phyloP scores from a whole-genome alignment of 2,113 vertebrate species.

The Oplegnathus fasciatus region DNA sequence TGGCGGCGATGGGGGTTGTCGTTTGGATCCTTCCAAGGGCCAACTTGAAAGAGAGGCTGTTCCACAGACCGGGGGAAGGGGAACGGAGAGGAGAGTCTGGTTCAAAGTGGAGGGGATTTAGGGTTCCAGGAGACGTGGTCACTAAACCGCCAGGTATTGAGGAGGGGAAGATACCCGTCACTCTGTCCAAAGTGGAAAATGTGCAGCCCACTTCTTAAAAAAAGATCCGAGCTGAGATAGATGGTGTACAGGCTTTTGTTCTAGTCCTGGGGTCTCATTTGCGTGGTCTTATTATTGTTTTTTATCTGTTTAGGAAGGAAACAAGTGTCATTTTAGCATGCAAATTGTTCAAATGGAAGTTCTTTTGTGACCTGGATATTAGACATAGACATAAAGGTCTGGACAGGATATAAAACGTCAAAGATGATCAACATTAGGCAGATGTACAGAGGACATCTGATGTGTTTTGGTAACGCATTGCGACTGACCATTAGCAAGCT shows the following conservation, averaged over 20 bases:
- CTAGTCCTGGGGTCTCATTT: constrained; percentile 32
- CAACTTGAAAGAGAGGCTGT: constrained; percentile 88
- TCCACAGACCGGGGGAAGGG: constrained; percentile 46
- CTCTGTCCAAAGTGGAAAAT: constrained; percentile 90
- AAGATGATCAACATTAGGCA: neutral
- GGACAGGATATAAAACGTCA: neutral
- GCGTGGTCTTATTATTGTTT: neutral
- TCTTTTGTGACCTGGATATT: constrained; percentile 1
- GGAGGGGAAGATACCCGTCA: constrained; percentile 89
- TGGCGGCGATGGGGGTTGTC: constrained; percentile 86
- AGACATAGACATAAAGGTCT: neutral
- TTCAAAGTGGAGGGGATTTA: constrained; percentile 54
- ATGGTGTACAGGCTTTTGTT: constrained; percentile 21
- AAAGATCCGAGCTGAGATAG: constrained; percentile 3
- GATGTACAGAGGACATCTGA: neutral
- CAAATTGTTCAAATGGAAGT: neutral
- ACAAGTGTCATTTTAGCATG: neutral
- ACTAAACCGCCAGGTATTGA: constrained; percentile 88
- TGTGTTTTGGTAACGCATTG: neutral
- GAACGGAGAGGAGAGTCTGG: constrained; percentile 43
- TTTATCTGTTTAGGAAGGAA: neutral
- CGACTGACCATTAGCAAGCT: too few species aligned
- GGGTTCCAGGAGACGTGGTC: constrained; percentile 79
- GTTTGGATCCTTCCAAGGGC: constrained; percentile 89
- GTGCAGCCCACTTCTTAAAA: constrained; percentile 87